phyloP scores from a whole-genome alignment of 1,140 invertebrate genomes.

The Matsumurasca onukii region DNA sequence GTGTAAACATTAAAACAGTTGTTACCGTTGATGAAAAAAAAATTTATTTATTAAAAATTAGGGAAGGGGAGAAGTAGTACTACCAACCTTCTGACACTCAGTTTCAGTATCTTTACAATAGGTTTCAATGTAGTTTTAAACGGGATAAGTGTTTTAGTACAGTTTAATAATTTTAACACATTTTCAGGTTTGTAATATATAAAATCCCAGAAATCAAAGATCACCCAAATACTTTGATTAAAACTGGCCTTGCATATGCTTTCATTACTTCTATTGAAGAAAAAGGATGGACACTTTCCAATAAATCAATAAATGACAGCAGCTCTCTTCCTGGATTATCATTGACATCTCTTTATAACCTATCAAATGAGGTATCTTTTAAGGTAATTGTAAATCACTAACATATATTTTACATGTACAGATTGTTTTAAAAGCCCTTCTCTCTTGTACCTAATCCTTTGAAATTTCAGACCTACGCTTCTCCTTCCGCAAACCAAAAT shows the following conservation, averaged over 20 bases:
- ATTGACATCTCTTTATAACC: conserved; percentile 62
- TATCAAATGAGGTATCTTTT: conserved; percentile 8
- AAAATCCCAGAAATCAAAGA: conserved; percentile 72
- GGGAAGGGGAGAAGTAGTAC: no score
- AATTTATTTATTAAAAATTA: no score
- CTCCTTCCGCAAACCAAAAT: neutral
- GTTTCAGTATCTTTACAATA: no score
- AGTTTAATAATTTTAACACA: no score
- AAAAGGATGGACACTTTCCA: conserved; percentile 68
- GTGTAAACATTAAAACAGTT: no score
- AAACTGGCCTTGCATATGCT: conserved; percentile 67
- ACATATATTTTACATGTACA: conserved; percentile 20
- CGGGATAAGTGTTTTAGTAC: no score
- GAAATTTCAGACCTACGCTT: neutral
- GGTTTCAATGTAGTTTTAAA: no score
- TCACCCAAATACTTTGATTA: conserved; percentile 55
- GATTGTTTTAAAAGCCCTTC: neutral
- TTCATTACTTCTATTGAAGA: conserved; percentile 66
- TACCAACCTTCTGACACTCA: no score
- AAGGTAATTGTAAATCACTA: conserved; percentile 31
- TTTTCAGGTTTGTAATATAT: conserved; percentile 76
- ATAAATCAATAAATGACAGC: conserved; percentile 62
- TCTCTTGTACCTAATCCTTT: neutral
- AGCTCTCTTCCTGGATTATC: conserved; percentile 73
- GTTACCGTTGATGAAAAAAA: no score